These are phyloP conservation scores for Drosophila anomelani DNA, from an alignment of 2,888 invertebrate genomes.

Conservation along the genomic window DNA sequence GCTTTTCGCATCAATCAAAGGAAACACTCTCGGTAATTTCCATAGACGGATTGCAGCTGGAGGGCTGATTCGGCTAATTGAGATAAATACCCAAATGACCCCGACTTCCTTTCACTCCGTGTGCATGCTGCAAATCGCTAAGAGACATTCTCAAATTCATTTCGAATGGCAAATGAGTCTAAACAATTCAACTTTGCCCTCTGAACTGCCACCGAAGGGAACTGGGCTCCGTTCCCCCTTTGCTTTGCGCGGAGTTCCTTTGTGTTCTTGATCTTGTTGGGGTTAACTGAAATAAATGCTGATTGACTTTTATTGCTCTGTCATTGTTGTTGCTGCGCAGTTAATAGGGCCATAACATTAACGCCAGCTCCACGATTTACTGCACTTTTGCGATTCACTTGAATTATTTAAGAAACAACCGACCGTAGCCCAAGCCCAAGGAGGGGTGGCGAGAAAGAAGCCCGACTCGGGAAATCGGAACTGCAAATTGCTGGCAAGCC, in stretches of 20 bases:
- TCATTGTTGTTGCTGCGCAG: slow-evolving; percentile 50
- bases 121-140: slow-evolving; percentile 33
- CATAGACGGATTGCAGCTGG: slow-evolving; percentile 30
- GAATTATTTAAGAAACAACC: slow-evolving; percentile 54
- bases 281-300: slow-evolving; percentile 75
- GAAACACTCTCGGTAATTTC: slow-evolving; percentile 25
- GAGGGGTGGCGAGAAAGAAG: slow-evolving; percentile 40
- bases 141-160: slow-evolving; percentile 49
- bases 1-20: slow-evolving; percentile 19
- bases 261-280: slow-evolving; percentile 47
- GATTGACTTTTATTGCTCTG: slow-evolving; percentile 77
- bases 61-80: slow-evolving; percentile 35
- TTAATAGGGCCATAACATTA: slow-evolving; percentile 60
- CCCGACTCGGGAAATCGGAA: slow-evolving; percentile 71
- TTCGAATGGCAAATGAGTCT: slow-evolving; percentile 60
- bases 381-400: slow-evolving; percentile 48
- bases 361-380: slow-evolving; percentile 59
- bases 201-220: neutral
- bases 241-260: slow-evolving; percentile 17
- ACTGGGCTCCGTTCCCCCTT: neutral
- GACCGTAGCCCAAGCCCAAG: neutral
- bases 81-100: slow-evolving; percentile 36
- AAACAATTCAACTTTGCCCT: slow-evolving; percentile 55
- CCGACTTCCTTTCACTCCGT: neutral
- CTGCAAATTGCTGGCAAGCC: slow-evolving; percentile 69